Evolutionary conservation across 1,140 invertebrate species (phyloP).

Genomic region (Tetramorium alpestre): DNA sequence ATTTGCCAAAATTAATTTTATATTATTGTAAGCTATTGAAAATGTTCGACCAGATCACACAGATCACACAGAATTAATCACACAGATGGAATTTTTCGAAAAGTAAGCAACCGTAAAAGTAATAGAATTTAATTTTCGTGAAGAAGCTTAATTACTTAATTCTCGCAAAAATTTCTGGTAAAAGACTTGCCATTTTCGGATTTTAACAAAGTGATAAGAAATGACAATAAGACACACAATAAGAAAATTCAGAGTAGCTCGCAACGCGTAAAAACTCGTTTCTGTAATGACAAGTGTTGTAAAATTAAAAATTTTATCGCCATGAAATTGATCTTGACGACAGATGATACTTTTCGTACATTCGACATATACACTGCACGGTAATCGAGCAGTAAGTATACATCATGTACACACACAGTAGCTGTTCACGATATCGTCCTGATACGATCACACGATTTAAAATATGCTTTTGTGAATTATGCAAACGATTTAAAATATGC

Average conservation of each 20-base stretch:
- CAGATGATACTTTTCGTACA: not conserved
- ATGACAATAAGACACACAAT: not conserved
- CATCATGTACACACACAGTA: not conserved
- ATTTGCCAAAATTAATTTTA: not conserved
- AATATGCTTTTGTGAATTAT: conserved; percentile 55
- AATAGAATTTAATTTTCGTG: not conserved
- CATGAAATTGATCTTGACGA: conserved; percentile 14
- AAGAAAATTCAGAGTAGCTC: not conserved
- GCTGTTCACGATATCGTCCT: not conserved
- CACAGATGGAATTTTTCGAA: not conserved
- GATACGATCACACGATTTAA: not conserved
- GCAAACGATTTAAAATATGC: conserved; percentile 36
- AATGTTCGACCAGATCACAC: not conserved
- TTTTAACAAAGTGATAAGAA: not conserved
- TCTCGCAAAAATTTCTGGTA: not conserved
- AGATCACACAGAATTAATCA: not conserved
- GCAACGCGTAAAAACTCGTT: not conserved
- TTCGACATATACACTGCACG: not conserved
- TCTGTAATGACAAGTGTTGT: not conserved
- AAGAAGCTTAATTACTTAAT: not conserved
- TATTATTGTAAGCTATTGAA: not conserved
- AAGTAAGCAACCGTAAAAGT: not conserved
- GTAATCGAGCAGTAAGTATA: conserved; percentile 8
- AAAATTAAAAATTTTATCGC: not conserved
- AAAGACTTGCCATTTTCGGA: not conserved